Percentiles rank a stretch among this genome's conserved stretches.
Evolutionary conservation across 2,797 vertebrate species (phyloP).

Genomic region (Peromyscus eremicus): DNA sequence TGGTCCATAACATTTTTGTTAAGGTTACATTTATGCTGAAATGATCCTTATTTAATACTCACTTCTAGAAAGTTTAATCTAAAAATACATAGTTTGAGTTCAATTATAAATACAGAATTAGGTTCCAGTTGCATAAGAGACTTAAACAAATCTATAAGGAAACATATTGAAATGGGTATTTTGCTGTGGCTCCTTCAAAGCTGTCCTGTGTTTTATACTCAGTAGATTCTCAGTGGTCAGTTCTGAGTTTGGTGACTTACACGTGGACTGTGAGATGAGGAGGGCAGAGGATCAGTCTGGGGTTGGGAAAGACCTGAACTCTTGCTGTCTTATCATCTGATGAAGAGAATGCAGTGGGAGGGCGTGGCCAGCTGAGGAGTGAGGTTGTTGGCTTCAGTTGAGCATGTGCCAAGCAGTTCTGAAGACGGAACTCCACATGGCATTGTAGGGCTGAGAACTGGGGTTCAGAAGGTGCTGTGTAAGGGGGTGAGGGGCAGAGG

Average conservation of each 20-base stretch:
- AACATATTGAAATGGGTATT: background rate
- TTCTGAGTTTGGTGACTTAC: background rate
- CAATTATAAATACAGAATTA: constrained; percentile 25
- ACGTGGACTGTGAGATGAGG: background rate
- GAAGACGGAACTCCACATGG: background rate
- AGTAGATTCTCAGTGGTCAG: background rate
- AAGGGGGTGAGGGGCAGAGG: background rate
- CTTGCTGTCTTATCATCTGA: background rate
- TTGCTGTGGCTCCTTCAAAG: background rate
- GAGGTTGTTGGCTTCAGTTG: background rate
- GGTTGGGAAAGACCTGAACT: background rate
- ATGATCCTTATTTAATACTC: background rate
- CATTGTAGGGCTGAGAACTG: background rate
- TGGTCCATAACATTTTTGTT: background rate
- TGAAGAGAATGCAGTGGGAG: background rate
- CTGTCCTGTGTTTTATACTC: background rate
- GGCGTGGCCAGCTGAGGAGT: background rate
- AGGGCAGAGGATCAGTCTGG: background rate
- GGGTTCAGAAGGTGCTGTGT: background rate
- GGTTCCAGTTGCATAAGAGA: background rate
- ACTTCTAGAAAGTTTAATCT: background rate
- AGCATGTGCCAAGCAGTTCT: background rate
- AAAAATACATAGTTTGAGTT: background rate
- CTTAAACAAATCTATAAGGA: constrained; percentile 16
- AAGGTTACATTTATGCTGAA: background rate